Conservation (phyloP, 2,888 invertebrate genomes). For the Drosophila fulvimacula region DNA sequence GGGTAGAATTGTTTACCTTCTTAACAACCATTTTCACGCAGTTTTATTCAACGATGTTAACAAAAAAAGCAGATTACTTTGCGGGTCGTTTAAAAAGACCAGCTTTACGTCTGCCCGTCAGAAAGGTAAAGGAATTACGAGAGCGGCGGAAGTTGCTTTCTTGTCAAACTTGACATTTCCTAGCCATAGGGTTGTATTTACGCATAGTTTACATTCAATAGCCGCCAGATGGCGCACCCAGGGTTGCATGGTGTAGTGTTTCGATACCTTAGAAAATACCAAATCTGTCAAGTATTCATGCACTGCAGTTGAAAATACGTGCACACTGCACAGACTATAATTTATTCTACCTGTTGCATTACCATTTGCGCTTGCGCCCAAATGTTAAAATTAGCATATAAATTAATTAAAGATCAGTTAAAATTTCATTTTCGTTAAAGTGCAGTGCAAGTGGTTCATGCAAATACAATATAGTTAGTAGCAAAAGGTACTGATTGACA, state of each 20-base stretch:
- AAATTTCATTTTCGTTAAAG: conserved; percentile 15
- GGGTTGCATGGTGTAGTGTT: conserved; percentile 16
- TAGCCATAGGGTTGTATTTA: conserved; percentile 60
- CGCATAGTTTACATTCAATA: not conserved
- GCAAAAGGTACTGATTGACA: conserved; percentile 30
- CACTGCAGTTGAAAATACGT: conserved; percentile 26
- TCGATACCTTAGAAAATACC: conserved; percentile 11
- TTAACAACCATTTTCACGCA: conserved; percentile 84
- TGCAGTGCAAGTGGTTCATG: conserved; percentile 17
- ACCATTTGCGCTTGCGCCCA: conserved; percentile 68
- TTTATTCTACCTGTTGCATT: conserved; percentile 55
- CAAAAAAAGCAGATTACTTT: conserved; percentile 82
- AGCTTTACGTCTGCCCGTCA: conserved; percentile 84
- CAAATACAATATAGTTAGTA: conserved; percentile 10
- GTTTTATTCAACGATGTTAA: conserved; percentile 80
- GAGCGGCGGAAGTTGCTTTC: conserved; percentile 75
- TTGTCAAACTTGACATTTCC: conserved; percentile 56
- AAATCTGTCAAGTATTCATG: not conserved
- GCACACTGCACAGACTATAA: conserved; percentile 47
- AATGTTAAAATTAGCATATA: conserved; percentile 58
- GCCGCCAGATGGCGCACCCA: conserved; percentile 39
- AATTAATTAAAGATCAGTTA: conserved; percentile 48
- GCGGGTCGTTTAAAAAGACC: conserved; percentile 81
- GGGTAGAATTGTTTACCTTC: conserved; percentile 81
- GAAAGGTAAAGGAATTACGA: conserved; percentile 84